Conservation (phyloP, 2,113 vertebrate species). For the Asarcornis scutulata region DNA sequence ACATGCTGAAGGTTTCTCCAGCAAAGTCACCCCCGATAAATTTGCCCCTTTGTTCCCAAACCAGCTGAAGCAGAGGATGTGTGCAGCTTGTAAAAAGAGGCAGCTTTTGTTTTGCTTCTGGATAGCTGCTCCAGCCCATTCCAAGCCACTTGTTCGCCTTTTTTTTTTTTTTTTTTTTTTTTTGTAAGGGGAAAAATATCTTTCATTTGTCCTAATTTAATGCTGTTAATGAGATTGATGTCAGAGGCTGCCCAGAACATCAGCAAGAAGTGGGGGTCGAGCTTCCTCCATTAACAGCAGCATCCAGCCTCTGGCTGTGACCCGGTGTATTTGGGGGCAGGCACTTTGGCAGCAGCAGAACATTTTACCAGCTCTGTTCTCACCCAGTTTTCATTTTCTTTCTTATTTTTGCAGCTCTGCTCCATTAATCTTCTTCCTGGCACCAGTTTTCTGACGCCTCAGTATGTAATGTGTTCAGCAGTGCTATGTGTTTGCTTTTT, state of each 20-base stretch:
- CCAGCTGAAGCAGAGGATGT: neutral
- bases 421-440: neutral
- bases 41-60: neutral
- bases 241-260: neutral
- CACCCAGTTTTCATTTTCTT: neutral
- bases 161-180: neutral
- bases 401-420: neutral
- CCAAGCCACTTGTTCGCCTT: neutral
- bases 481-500: neutral
- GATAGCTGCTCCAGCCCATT: neutral
- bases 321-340: neutral
- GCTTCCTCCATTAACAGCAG: neutral
- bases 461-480: neutral
- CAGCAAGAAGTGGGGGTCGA: neutral
- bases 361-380: neutral
- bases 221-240: neutral
- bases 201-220: neutral
- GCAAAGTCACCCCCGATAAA: fast-evolving
- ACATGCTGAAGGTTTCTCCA: fast-evolving
- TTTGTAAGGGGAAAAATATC: neutral
- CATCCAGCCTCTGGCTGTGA: neutral
- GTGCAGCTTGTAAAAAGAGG: neutral
- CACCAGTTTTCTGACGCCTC: neutral
- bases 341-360: neutral
- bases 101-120: neutral